Base-by-base conservation (phyloP, 37 sponge, comb jelly and placozoan genomes). In the Chondrilla cf. caribensis region DNA sequence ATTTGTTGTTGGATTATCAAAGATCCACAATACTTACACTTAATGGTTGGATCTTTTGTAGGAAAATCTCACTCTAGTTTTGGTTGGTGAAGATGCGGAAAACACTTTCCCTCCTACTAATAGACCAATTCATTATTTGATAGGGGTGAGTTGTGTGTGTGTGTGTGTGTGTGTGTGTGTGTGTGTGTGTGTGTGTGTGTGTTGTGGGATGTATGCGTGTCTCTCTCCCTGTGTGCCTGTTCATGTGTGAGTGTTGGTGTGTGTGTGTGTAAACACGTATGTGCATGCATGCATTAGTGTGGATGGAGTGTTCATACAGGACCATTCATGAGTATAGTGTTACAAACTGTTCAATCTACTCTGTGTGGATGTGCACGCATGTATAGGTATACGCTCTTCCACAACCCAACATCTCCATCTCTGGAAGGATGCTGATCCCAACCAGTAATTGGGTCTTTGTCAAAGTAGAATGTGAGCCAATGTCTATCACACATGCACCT, bases 101-200 rank as follows among this genome's bases (percentile, higher is more conserved):
- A 29, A n/a, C 3, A 33, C 35, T 33, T 67, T 67, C 35, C 33
- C 68, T 31, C 15, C 4, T 33, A 1, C 15, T 67, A 33, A 28
- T 3, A 1, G 29, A 31, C 1, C 68, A 28, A 17, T 33, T 67
- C 26, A 33, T 17, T 33, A 33, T 67, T 1, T 33, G 28, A 17
- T 33, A 67, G 68, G 35, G 35, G 7, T 67, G 35, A 7, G 32
- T 33, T n/a, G 68, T 67, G 68, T 67, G 68, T 62, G 64, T 62
- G 64, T 62, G 64, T 26, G 64, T 62, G 64, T 62, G 64, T 62
- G 64, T 62, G 64, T 62, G 64, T 62, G 64, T 62, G 64, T 62
- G 64, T 62, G 64, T 62, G 22, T 62, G 64, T 62, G 64, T 62
- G 64, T 15, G 64, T 15, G 15, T 26, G 29, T 62, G 64, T 62